Evolutionary conservation across 2,113 vertebrate species (phyloP).

Genomic region (Chaetura pelagica): DNA sequence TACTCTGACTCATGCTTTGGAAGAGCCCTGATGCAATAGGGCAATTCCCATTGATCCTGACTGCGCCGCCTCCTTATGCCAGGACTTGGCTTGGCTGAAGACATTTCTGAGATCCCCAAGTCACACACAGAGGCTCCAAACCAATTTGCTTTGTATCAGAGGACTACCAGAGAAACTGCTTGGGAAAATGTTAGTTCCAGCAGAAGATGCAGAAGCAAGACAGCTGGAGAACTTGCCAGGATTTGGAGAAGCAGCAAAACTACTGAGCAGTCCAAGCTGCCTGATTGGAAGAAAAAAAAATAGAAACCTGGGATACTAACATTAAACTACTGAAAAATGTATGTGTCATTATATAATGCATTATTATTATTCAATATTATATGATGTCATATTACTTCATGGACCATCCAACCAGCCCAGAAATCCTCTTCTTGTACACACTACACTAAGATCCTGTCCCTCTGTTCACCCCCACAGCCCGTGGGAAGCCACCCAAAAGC

Average conservation of each 20-base stretch:
- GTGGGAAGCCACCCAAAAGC: background rate
- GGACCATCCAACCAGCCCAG: background rate
- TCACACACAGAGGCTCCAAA: background rate
- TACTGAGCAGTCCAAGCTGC: background rate
- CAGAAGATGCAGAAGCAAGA: background rate
- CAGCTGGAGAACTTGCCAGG: background rate
- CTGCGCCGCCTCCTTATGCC: background rate
- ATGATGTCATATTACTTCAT: background rate
- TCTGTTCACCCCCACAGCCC: background rate
- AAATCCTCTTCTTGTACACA: background rate
- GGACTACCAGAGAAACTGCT: background rate
- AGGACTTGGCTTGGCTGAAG: background rate
- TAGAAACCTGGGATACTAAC: background rate
- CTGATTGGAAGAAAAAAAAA: background rate
- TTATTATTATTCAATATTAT: background rate
- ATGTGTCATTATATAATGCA: background rate
- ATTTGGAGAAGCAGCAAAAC: background rate
- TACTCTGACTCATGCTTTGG: conserved; percentile 47
- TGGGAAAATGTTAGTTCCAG: background rate
- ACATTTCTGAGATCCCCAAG: background rate
- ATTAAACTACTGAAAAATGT: background rate
- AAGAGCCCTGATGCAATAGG: conserved; percentile 64
- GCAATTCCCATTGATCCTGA: conserved; percentile 67
- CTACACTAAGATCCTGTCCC: background rate
- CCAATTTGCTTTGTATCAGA: background rate